Base-by-base conservation (phyloP, 2,888 invertebrate genomes). In the Tiliacea citrago region DNA sequence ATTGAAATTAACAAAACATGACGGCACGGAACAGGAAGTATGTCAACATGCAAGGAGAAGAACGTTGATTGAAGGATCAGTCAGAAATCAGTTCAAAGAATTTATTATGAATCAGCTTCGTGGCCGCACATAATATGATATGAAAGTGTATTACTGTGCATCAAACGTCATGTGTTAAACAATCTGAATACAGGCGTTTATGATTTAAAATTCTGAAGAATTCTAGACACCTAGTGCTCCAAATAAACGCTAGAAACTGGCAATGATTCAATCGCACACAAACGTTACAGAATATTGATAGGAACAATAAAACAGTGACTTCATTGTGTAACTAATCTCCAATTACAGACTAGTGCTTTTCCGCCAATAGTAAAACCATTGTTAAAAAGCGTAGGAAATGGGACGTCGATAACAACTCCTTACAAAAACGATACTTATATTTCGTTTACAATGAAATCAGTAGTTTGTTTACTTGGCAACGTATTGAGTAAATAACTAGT, bases 371-470 rank as follows among this genome's bases (percentile, higher is more conserved):
- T 77, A 82, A 77, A 69, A 62, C 84, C 84, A 89, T 90, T 88
- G 86, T 85, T 84, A 88, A 86, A 86, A 82, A 82, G 53, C 83
- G 79, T 86, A 89, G 85, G 88, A 88, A 90, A 89, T 87, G 82
- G 74, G 57, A 86, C 86, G 65, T 78, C 79, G 86, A 88, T 88
- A 90, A 89, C 88, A 77, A 86, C 77, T 74, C 73, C 82, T 79
- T 85, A 67, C 71, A 77, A 76, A 84, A 85, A 82, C 82, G 67
- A 75, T 69, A 74, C 73, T 73, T 81, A 79, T 58, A 69, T 77
- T 86, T 79, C 75, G 81, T 79, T 81, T 72, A 75, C 72, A 75
- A 83, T 78, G 73, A 75, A 82, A 86, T 63, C 77, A 65, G 74
- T 68, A 71, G 69, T 75, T 72, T 86, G 68, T 78, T 82, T 77